A percentile compares a stretch with the other conserved stretches of the same genome.
These are phyloP conservation scores for Nothoprocta pentlandii DNA, from an alignment of 2,113 vertebrate species.

Conservation along the genomic window DNA sequence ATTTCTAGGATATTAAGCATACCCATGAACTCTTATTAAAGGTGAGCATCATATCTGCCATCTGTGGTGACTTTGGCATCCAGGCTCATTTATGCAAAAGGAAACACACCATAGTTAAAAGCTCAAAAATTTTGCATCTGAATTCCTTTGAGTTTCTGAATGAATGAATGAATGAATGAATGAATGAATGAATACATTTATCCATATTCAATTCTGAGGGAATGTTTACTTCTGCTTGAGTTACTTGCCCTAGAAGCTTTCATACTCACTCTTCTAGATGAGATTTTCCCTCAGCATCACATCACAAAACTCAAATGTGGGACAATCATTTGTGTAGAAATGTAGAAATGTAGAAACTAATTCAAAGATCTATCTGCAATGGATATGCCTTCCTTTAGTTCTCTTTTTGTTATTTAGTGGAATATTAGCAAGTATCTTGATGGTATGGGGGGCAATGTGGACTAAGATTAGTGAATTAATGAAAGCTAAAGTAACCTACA, in stretches of 20 bases:
- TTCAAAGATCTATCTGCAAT: not conserved
- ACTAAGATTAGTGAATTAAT: not conserved
- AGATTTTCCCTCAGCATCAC: not conserved
- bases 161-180: not conserved
- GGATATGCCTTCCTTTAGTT: not conserved
- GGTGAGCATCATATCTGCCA: not conserved
- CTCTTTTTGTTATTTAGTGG: not conserved
- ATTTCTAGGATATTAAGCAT: not conserved
- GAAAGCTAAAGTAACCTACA: not conserved
- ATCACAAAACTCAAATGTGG: not conserved
- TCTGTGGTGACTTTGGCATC: not conserved
- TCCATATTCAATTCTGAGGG: not conserved
- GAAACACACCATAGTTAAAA: not conserved
- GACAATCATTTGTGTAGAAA: not conserved
- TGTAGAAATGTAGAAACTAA: not conserved
- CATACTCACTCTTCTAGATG: not conserved
- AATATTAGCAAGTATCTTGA: not conserved
- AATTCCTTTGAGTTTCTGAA: not conserved
- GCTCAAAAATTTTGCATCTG: not conserved
- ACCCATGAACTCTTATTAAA: not conserved
- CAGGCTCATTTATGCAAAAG: slow-evolving; percentile 1
- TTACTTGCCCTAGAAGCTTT: not conserved
- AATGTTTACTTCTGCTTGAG: not conserved
- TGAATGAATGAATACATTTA: too few species aligned
- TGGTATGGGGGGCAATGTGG: not conserved